phyloP scores from a whole-genome alignment of 2,113 vertebrate species.

The Xenus cinereus region DNA sequence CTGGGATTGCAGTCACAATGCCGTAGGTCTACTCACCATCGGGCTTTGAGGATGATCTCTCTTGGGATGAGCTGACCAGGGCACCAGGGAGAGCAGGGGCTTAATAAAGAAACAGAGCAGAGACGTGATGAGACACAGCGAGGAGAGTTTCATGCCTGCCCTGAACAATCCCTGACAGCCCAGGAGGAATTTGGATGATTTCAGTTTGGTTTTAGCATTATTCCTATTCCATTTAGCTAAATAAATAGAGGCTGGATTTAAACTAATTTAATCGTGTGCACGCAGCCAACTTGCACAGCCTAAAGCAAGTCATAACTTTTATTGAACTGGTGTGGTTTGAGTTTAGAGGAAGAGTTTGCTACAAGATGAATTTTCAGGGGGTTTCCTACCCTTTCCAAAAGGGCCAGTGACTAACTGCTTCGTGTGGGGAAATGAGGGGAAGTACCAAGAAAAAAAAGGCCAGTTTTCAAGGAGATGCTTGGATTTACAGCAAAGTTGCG shows the following conservation, averaged over 20 bases:
- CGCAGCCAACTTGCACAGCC: not conserved
- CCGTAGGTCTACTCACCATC: rapidly evolving
- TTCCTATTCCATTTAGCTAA: slow-evolving; percentile 48
- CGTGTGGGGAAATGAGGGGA: not conserved
- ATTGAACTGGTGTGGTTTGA: not conserved
- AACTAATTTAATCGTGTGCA: not conserved
- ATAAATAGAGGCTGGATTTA: slow-evolving; percentile 27
- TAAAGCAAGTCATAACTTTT: not conserved
- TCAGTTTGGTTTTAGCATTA: not conserved
- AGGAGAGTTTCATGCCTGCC: not conserved
- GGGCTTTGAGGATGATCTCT: not conserved
- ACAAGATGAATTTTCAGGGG: not conserved
- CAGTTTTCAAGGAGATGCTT: not conserved
- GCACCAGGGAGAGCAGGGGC: not conserved
- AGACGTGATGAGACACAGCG: rapidly evolving
- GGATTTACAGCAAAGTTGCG: not conserved
- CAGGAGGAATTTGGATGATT: not conserved
- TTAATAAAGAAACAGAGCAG: not conserved
- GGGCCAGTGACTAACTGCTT: not conserved
- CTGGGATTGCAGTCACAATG: not conserved
- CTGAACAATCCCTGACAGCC: not conserved
- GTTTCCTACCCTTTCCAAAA: not conserved
- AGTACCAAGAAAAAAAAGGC: not conserved
- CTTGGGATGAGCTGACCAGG: not conserved
- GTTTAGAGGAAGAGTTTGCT: not conserved